Base-by-base conservation (phyloP, 1,140 invertebrate species). In the Orius insidiosus region DNA sequence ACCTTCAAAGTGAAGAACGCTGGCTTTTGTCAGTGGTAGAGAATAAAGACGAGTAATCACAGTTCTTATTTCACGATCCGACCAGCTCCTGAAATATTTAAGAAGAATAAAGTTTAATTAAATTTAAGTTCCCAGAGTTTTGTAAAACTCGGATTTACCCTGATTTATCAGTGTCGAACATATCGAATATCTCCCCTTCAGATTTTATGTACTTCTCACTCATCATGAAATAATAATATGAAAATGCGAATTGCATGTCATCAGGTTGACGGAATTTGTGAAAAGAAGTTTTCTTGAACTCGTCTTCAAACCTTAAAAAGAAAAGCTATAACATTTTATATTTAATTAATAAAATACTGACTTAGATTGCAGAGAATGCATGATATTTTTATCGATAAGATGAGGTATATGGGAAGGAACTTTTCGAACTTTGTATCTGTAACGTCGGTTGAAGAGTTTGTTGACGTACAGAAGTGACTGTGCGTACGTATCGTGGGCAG, bases 211-310 rank as follows among this genome's bases (percentile, higher is more conserved):
- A 56, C 34, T 64, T 74, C 49, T 83, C 77, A 47, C 73, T 77
- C 60, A 80, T 76, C 5, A 89, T 48, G 59, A 71, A 87, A 53
- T 86, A 80, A 60, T 78, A 86, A 56, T 87, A 88, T 6, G 78
- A 72, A 57, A 88, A 87, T 1, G 80, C 72, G 62, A 77, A 86
- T 57, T 88, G 85, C 70, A 88, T 74, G 56, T 87, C 84, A 45
- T 75, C 67, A 0, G 69, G 58, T 39, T 69, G 63, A 41, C 85
- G 66, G 13, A 87, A 68, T 49, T 69, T 65, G 56, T 84, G 78
- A 31, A 68, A 69, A 2, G 76, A 78, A 0, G 85, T 88, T 37
- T 65, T 62, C 3, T 60, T 56, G 54, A 81, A 80, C 54, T 85
- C 72, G 7, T 58, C 52, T 0, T 58, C 52, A 60, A 86, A 88